Evolutionary conservation across 2,888 invertebrate genomes (phyloP).

Genomic region (Drosophila mayaguana): DNA sequence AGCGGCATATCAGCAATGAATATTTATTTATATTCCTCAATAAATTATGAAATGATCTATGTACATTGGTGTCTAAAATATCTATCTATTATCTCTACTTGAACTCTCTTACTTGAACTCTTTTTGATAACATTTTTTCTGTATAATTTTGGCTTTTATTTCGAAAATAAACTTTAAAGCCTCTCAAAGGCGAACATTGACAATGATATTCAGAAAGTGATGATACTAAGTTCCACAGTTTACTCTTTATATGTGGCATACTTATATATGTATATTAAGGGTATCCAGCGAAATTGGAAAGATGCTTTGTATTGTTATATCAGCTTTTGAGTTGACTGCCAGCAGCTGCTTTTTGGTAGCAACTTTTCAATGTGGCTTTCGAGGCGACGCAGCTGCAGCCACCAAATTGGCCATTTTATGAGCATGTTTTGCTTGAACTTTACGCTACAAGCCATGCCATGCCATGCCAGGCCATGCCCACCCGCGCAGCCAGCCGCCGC

Average conservation of each 20-base stretch:
- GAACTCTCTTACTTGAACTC: too few species aligned
- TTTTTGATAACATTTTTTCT: too few species aligned
- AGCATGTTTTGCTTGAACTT: slow-evolving; percentile 49
- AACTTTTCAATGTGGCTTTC: slow-evolving; percentile 62
- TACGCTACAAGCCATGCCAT: not conserved
- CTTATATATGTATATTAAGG: slow-evolving; percentile 1
- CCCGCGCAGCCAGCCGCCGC: not conserved
- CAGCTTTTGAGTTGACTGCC: slow-evolving; percentile 37
- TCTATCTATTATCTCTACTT: not conserved
- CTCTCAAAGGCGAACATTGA: too few species aligned
- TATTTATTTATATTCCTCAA: too few species aligned
- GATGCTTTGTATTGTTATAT: slow-evolving; percentile 28
- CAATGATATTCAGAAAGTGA: not conserved
- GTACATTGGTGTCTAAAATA: not conserved
- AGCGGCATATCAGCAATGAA: too few species aligned
- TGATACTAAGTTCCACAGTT: too few species aligned
- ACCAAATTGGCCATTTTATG: slow-evolving; percentile 72
- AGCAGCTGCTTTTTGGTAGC: slow-evolving; percentile 56
- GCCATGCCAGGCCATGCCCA: too few species aligned
- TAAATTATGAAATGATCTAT: not conserved
- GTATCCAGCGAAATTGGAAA: slow-evolving; percentile 14
- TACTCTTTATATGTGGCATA: too few species aligned
- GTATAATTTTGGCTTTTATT: too few species aligned
- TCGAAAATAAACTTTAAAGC: too few species aligned
- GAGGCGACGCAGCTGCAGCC: slow-evolving; percentile 60